Evolutionary conservation across 1,140 invertebrate species (phyloP).

Genomic region (Oryzaephilus surinamensis): DNA sequence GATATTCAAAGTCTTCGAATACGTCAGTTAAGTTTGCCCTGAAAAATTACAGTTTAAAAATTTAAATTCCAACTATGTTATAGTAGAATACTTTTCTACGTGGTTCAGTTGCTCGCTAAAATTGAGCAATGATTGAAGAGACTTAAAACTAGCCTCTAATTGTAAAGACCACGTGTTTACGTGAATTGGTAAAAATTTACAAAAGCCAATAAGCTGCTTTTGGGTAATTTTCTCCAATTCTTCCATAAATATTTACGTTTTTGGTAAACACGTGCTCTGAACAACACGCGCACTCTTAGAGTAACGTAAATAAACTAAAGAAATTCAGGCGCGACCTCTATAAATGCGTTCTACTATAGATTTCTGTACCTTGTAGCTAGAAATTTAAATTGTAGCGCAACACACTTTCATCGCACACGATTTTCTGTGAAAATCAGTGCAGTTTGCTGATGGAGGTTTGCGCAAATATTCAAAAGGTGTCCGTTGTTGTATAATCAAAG

Average conservation of each 20-base stretch:
- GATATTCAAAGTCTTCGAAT: slow-evolving; percentile 20
- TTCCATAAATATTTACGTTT: too few relatives aligned
- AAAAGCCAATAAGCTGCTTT: slow-evolving; percentile 20
- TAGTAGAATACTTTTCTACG: slow-evolving; percentile 17
- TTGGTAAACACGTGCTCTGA: too few relatives aligned
- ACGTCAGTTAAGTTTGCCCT: slow-evolving; percentile 15
- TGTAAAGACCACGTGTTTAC: slow-evolving; percentile 18
- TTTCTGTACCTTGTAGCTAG: too few relatives aligned
- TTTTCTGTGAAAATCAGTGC: too few relatives aligned
- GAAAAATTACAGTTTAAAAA: slow-evolving; percentile 10
- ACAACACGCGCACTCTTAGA: too few relatives aligned
- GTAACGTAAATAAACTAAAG: too few relatives aligned
- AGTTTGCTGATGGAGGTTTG: too few relatives aligned
- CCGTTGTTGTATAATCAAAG: not conserved
- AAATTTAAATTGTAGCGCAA: too few relatives aligned
- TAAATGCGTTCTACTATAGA: too few relatives aligned
- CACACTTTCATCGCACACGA: too few relatives aligned
- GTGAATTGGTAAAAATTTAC: slow-evolving; percentile 15
- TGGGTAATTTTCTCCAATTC: too few relatives aligned
- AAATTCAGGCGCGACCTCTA: too few relatives aligned
- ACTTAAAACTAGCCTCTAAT: slow-evolving; percentile 15
- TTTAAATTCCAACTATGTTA: slow-evolving; percentile 6
- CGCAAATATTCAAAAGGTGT: not conserved
- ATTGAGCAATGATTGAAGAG: slow-evolving; percentile 17
- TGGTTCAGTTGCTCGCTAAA: slow-evolving; percentile 20